phyloP scores from a whole-genome alignment of 2,888 invertebrate species.

The Fissipunctia ypsillon region DNA sequence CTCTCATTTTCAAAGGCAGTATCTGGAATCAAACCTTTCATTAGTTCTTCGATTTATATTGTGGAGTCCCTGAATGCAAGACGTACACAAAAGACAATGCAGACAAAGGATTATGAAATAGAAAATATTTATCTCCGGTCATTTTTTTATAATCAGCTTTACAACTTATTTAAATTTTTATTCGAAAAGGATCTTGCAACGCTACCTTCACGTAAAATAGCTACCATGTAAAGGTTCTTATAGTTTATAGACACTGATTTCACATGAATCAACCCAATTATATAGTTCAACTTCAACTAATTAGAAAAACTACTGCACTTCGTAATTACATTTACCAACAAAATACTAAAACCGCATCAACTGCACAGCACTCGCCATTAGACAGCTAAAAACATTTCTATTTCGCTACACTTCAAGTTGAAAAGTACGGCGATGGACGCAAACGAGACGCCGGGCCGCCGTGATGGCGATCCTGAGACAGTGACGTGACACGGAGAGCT shows the following conservation, averaged over 20 bases:
- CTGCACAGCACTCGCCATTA: slow-evolving; percentile 49
- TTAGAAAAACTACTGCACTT: slow-evolving; percentile 4
- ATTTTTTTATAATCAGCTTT: neutral
- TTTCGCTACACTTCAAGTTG: slow-evolving; percentile 84
- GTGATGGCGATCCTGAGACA: slow-evolving; percentile 87
- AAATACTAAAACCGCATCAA: slow-evolving; percentile 44
- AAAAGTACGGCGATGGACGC: slow-evolving; percentile 84
- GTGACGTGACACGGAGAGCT: slow-evolving; percentile 85
- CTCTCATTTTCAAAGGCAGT: neutral
- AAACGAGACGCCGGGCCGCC: slow-evolving; percentile 85
- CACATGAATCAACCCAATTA: neutral
- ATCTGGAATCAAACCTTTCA: slow-evolving; percentile 16
- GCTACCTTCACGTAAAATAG: neutral
- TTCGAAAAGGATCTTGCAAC: neutral
- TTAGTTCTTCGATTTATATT: slow-evolving; percentile 10
- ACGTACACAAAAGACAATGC: slow-evolving; percentile 11
- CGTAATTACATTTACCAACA: slow-evolving; percentile 29
- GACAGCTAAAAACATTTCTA: slow-evolving; percentile 72
- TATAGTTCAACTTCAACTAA: slow-evolving; percentile 7
- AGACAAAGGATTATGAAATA: slow-evolving; percentile 42
- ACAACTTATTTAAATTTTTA: neutral
- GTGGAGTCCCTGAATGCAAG: slow-evolving; percentile 2
- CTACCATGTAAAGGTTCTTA: neutral
- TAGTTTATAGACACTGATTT: neutral
- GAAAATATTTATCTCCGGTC: slow-evolving; percentile 13